Evolutionary conservation across 2,113 vertebrate genomes (phyloP).

Genomic region (Gadus macrocephalus): DNA sequence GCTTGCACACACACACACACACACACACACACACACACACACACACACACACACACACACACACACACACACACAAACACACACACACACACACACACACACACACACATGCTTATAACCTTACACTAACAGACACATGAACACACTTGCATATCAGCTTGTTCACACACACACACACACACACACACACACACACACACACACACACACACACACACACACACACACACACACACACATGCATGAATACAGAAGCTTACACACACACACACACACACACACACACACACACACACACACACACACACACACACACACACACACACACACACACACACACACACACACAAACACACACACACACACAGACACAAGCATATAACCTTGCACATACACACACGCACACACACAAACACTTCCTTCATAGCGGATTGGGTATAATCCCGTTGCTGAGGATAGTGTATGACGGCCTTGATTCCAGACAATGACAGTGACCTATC

Average conservation of each 20-base stretch:
- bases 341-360: neutral
- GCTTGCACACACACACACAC: neutral
- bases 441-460: constrained; percentile 52
- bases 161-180: too few species aligned
- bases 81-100: neutral
- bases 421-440: constrained; percentile 57
- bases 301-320: neutral
- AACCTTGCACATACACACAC: constrained; percentile 2
- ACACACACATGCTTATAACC: neutral
- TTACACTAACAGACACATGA: too few species aligned
- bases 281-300: neutral
- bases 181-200: constrained; percentile 1
- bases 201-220: neutral
- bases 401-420: constrained; percentile 3
- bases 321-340: constrained; percentile 13
- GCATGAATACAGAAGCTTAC: too few species aligned
- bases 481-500: constrained; percentile 53
- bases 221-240: constrained; percentile 1
- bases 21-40: constrained; percentile 22
- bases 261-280: constrained; percentile 13
- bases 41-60: neutral
- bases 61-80: neutral
- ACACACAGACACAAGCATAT: neutral
- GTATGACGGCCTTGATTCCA: constrained; percentile 38
- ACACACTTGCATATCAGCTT: too few species aligned